Percentiles rank a stretch among this genome's conserved stretches.
Conservation (phyloP, 2,113 vertebrate genomes). For the Empidonax alnorum region DNA sequence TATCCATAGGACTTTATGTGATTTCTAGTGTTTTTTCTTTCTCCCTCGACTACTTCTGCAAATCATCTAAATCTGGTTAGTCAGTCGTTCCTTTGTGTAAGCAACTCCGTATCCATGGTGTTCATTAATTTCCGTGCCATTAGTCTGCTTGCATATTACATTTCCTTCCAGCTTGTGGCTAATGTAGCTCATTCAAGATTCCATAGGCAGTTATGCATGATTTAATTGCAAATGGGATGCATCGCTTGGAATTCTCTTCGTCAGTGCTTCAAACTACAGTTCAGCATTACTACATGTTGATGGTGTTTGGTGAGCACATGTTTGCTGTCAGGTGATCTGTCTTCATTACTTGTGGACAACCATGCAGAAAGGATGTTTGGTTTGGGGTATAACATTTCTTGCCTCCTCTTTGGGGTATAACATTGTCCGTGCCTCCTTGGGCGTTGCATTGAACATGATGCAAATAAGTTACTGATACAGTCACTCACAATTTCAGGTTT, state of each 20-base stretch:
- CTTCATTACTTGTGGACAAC: slow-evolving; percentile 32
- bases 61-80: neutral
- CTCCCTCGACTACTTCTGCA: neutral
- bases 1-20: neutral
- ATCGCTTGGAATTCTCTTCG: slow-evolving; percentile 2
- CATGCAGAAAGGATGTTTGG: slow-evolving; percentile 16
- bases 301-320: neutral
- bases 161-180: slow-evolving; percentile 24
- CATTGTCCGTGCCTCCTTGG: slow-evolving; percentile 27
- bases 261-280: neutral
- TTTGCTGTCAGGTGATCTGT: slow-evolving; percentile 47
- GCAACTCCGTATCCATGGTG: neutral
- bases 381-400: slow-evolving; percentile 23
- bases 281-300: neutral
- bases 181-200: neutral
- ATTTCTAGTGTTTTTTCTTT: neutral
- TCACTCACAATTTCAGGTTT: neutral
- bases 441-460: neutral
- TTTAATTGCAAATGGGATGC: slow-evolving; percentile 7
- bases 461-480: slow-evolving; percentile 15
- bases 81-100: neutral
- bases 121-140: neutral
- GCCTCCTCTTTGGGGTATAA: neutral
- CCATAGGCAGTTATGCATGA: slow-evolving; percentile 5
- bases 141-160: slow-evolving; percentile 5